A percentile compares a stretch with the other conserved stretches of the same genome.
Evolutionary conservation across 2,797 vertebrate species (phyloP).

Genomic region (Xiphorhynchus erythropygius): DNA sequence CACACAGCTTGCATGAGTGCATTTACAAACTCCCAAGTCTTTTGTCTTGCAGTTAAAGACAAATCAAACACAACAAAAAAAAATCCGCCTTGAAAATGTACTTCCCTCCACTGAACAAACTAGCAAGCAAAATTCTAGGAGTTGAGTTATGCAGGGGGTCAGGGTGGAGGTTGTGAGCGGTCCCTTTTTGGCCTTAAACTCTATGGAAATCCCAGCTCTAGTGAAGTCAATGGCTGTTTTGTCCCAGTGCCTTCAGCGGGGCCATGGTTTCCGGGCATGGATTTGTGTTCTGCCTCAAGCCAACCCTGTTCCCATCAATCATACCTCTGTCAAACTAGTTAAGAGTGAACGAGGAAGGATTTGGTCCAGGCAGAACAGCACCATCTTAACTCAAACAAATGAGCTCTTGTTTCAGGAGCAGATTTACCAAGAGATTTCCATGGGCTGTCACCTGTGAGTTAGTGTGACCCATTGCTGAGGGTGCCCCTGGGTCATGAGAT

Average conservation of each 20-base stretch:
- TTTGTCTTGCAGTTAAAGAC: background rate
- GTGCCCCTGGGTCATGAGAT: background rate
- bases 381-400: conserved; percentile 35
- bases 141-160: conserved; percentile 50
- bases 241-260: conserved; percentile 45
- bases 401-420: conserved; percentile 27
- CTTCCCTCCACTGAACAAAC: conserved; percentile 21
- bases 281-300: conserved; percentile 53
- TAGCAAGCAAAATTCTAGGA: background rate
- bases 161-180: background rate
- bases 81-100: conserved; percentile 12
- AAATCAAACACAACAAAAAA: conserved; percentile 18
- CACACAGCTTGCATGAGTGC: background rate
- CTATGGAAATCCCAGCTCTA: conserved; percentile 20
- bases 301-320: conserved; percentile 47
- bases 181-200: conserved; percentile 20
- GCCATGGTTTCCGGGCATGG: conserved; percentile 45
- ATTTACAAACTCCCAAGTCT: background rate
- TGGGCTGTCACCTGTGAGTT: conserved; percentile 56
- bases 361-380: conserved; percentile 39
- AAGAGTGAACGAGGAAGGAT: conserved; percentile 31
- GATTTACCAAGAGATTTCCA: conserved; percentile 1
- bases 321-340: conserved; percentile 51
- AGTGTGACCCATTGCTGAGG: background rate
- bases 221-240: conserved; percentile 50